phyloP scores from a whole-genome alignment of 1,140 invertebrate genomes.

The Anastrepha obliqua region DNA sequence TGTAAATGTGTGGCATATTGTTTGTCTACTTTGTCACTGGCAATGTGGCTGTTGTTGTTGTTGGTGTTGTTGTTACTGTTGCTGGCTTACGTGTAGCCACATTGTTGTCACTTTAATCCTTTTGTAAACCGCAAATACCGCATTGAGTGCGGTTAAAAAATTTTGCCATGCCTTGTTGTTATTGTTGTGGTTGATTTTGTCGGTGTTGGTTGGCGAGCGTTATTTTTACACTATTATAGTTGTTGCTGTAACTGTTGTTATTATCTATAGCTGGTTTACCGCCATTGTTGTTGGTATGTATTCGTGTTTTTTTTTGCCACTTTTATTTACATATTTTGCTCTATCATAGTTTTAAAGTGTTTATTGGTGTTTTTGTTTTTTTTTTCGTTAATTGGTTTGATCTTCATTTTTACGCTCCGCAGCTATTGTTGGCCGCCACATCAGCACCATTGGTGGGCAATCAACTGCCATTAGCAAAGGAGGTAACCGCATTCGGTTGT shows the following conservation, averaged over 20 bases:
- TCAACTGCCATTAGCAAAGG: background rate
- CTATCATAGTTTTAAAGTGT: too few relatives aligned
- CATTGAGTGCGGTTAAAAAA: conserved; percentile 57
- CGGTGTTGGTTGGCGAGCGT: conserved; percentile 23
- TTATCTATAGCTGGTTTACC: conserved; percentile 30
- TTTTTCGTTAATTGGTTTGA: background rate
- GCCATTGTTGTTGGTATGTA: conserved; percentile 4
- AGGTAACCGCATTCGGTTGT: too few relatives aligned
- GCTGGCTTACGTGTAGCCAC: conserved; percentile 48
- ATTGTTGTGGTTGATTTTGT: conserved; percentile 34
- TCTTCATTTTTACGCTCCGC: background rate
- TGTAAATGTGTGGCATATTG: background rate
- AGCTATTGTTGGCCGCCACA: background rate
- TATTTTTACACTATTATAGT: conserved; percentile 23
- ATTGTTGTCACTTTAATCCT: conserved; percentile 70
- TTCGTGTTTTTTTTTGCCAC: background rate
- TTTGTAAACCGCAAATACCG: conserved; percentile 60
- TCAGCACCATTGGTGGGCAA: background rate
- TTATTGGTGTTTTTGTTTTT: background rate
- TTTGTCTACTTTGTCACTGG: conserved; percentile 47
- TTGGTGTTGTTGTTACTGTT: conserved; percentile 21
- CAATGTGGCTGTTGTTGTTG: background rate
- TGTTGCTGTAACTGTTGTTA: conserved; percentile 35
- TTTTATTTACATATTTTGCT: background rate
- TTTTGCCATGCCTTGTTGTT: conserved; percentile 24